phyloP scores from a whole-genome alignment of 2,888 invertebrate species.

The Lepetodrilus schrolli region DNA sequence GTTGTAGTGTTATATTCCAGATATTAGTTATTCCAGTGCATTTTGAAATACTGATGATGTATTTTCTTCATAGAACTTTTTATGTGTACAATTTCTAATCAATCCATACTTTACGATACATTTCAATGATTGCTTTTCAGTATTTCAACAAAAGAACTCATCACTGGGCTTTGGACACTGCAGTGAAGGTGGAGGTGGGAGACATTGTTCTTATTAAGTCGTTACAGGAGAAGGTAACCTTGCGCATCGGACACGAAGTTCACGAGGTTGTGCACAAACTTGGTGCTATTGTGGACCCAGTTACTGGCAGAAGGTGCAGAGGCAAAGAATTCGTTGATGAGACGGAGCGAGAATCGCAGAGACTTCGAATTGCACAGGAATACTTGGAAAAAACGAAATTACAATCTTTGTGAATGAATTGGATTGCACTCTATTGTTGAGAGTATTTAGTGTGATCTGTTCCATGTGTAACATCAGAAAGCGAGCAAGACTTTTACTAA shows the following conservation, averaged over 20 bases:
- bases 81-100: too few species aligned
- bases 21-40: too few species aligned
- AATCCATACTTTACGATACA: too few species aligned
- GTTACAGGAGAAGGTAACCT: constrained; percentile 42
- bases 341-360: constrained; percentile 40
- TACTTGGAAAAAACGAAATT: neutral
- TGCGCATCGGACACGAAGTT: constrained; percentile 51
- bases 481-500: too few species aligned
- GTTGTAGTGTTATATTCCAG: too few species aligned
- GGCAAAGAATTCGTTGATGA: constrained; percentile 64
- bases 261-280: constrained; percentile 57
- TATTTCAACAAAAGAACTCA: constrained; percentile 57
- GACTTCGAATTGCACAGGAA: constrained; percentile 27
- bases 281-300: constrained; percentile 64
- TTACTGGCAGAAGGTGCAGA: constrained; percentile 63
- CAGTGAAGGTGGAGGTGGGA: constrained; percentile 43
- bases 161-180: constrained; percentile 49
- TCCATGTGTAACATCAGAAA: too few species aligned
- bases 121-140: too few species aligned
- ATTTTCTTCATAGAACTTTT: too few species aligned
- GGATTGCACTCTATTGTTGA: too few species aligned
- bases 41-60: too few species aligned
- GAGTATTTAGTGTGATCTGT: too few species aligned
- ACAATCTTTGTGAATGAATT: neutral
- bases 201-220: constrained; percentile 58